These are phyloP conservation scores for Coranthus polyacanthus DNA, from an alignment of 2,797 vertebrate species.

Conservation along the genomic window DNA sequence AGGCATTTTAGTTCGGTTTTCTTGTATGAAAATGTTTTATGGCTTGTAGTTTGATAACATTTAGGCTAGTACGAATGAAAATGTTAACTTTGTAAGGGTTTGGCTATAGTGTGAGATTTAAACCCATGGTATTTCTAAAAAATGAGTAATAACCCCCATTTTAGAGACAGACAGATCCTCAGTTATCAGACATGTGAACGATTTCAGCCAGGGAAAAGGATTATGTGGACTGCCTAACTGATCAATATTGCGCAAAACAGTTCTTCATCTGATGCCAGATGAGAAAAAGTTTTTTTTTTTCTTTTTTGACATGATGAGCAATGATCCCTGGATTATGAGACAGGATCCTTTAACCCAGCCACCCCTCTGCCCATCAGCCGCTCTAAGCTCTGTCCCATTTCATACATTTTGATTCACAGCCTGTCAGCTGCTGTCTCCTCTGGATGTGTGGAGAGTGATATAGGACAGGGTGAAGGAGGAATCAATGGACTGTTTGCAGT, in stretches of 20 bases:
- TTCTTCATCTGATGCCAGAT: slow-evolving; percentile 8
- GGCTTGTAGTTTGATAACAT: slow-evolving; percentile 36
- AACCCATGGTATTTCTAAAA: background rate
- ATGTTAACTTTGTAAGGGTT: background rate
- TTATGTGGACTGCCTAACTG: background rate
- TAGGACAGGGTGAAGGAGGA: slow-evolving; percentile 9
- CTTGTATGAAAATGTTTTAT: slow-evolving; percentile 28
- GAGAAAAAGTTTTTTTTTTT: slow-evolving; percentile 27
- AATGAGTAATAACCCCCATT: slow-evolving; percentile 11
- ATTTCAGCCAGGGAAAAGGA: slow-evolving; percentile 16
- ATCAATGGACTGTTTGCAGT: slow-evolving; percentile 44
- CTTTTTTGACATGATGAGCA: slow-evolving; percentile 49
- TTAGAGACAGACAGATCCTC: background rate
- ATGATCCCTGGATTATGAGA: slow-evolving; percentile 47
- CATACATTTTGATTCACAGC: slow-evolving; percentile 49
- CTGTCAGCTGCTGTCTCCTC: slow-evolving; percentile 49
- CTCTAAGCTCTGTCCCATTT: slow-evolving; percentile 21
- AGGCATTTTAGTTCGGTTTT: slow-evolving; percentile 43
- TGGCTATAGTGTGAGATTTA: background rate
- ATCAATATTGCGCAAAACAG: slow-evolving; percentile 43
- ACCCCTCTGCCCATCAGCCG: slow-evolving; percentile 46
- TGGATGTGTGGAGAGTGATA: slow-evolving; percentile 1
- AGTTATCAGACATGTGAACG: background rate
- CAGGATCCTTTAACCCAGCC: slow-evolving; percentile 43
- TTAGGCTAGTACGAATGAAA: slow-evolving; percentile 43